Base-by-base conservation (phyloP, 2,888 invertebrate species). In the Cosmia pyralina region DNA sequence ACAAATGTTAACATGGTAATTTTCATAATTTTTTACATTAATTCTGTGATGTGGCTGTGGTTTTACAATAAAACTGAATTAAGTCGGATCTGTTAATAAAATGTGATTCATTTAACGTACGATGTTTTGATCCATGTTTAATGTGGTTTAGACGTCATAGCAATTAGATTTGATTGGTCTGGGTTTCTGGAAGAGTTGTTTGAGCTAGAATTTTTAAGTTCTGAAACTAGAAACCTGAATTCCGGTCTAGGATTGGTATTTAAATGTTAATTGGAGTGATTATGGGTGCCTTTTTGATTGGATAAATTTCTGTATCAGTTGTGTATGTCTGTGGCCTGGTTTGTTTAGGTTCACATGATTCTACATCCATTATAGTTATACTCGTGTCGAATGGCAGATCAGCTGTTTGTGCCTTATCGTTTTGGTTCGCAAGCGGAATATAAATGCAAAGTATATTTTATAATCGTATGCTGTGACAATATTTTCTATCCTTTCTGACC, bases 11-110 rank as follows among this genome's bases (percentile, higher is more conserved):
- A 44, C n/a, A n/a, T 52, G 50, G 60, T 52, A 11, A 34, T 82
- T 78, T 77, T 66, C 53, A 60, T 55, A 63, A 60, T 46, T 48
- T 77, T 69, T 78, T 52, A n/a, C 50, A 63, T 53, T 83, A 48
- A 5, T 48, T 59, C 46, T 73, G 46, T 80, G 83, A 79, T 83
- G 80, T 83, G 69, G 79, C 50, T 69, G 68, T 22, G 81, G 84
- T 81, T 75, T 74, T 41, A 64, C 81, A 64, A 69, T 70, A 48
- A 79, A 83, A 66, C 50, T 58, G 75, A 70, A 80, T 72, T 57
- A 68, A 65, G 64, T 80, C 81, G 62, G 48, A 63, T 58, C 71
- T 75, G 68, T 59, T 70, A 62, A 84, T 81, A 81, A 72, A 81
- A 69, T 69, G 38, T 83, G 81, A 84, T 67, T 81, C 69, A 84